Percentiles rank a stretch among this genome's conserved stretches.
These are phyloP conservation scores for Sakesphorus luctuosus DNA, from an alignment of 2,113 vertebrate genomes.

Conservation along the genomic window DNA sequence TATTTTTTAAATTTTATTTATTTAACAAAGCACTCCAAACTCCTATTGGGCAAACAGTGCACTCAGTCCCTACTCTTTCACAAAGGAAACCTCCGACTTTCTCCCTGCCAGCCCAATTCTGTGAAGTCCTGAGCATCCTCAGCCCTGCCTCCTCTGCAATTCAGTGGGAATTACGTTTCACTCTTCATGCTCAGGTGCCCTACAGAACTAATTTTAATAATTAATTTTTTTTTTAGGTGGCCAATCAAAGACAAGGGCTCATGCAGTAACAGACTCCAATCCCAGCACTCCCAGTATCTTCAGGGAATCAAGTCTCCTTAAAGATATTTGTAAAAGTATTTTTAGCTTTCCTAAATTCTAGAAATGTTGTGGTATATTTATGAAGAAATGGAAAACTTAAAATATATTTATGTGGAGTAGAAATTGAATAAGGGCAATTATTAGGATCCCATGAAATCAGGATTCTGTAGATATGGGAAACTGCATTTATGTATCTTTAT, in stretches of 20 bases:
- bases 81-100: slow-evolving; percentile 8
- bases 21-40: not conserved
- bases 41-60: not conserved
- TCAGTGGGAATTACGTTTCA: not conserved
- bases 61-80: not conserved
- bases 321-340: slow-evolving; percentile 37
- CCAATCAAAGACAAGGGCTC: slow-evolving; percentile 56
- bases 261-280: not conserved
- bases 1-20: not conserved
- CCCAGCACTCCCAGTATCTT: not conserved
- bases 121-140: not conserved
- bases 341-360: slow-evolving; percentile 3
- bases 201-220: slow-evolving; percentile 54
- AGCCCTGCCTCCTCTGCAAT: not conserved
- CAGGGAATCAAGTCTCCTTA: slow-evolving; percentile 14
- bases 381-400: slow-evolving; percentile 18
- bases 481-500: not conserved
- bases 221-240: slow-evolving; percentile 21
- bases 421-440: not conserved
- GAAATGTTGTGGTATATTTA: not conserved
- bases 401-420: not conserved
- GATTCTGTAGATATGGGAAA: not conserved
- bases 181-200: slow-evolving; percentile 25
- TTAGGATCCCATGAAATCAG: not conserved
- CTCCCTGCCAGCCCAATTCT: not conserved